A percentile compares a stretch with the other conserved stretches of the same genome.
Conservation (phyloP, 2,888 invertebrate species). For the Cantharis flavilabris region DNA sequence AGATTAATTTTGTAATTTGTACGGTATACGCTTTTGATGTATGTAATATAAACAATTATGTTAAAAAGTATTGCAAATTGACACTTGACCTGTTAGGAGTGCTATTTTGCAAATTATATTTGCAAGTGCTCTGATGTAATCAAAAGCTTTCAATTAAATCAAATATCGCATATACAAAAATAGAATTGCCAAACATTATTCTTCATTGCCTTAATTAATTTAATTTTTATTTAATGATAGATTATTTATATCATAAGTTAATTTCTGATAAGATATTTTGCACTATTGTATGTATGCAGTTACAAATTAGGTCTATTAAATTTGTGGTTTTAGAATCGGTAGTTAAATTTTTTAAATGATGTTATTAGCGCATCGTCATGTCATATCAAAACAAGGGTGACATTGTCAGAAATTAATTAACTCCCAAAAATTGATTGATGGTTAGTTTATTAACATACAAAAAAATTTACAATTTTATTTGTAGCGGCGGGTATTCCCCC, state of each 20-base stretch:
- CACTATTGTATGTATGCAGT: background rate
- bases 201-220: slow-evolving; percentile 21
- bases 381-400: too few relatives aligned
- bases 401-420: too few relatives aligned
- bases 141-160: slow-evolving; percentile 28
- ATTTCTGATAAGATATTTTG: background rate
- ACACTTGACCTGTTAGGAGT: slow-evolving; percentile 51
- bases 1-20: background rate
- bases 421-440: too few relatives aligned
- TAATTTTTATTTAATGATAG: slow-evolving; percentile 23
- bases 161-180: slow-evolving; percentile 23
- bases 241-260: slow-evolving; percentile 2
- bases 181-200: slow-evolving; percentile 22
- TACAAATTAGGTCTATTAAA: background rate
- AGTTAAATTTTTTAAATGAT: background rate
- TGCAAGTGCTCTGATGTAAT: slow-evolving; percentile 39
- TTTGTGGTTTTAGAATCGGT: background rate
- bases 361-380: background rate
- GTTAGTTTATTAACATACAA: background rate
- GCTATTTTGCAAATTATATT: slow-evolving; percentile 49
- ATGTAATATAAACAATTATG: slow-evolving; percentile 46
- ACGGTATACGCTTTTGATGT: slow-evolving; percentile 15
- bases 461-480: too few relatives aligned
- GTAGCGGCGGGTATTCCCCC: background rate
- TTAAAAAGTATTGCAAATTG: slow-evolving; percentile 50